Percentiles rank a stretch among this genome's conserved stretches.
Conservation (phyloP, 2,888 invertebrate genomes). For the Drosophila robusta region DNA sequence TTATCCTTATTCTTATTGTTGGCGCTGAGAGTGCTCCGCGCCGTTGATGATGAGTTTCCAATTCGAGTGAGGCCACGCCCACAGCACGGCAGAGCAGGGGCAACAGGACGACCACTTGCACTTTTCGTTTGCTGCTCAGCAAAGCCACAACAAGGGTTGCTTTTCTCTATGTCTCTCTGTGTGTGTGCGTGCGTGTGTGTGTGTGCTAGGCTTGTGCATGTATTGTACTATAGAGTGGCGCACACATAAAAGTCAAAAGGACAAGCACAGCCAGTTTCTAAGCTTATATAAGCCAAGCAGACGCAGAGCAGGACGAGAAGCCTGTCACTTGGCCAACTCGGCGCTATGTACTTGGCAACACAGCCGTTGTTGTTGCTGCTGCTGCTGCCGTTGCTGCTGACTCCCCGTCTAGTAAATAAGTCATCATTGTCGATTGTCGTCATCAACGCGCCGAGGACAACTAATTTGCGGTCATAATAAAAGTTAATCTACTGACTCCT, state of each 20-base stretch:
- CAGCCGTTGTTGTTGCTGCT: slow-evolving; percentile 28
- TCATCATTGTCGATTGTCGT: slow-evolving; percentile 80
- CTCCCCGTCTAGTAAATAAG: slow-evolving; percentile 72
- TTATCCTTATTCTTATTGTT: slow-evolving; percentile 70
- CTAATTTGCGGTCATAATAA: slow-evolving; percentile 84
- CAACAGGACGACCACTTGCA: slow-evolving; percentile 72
- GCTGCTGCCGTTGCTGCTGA: slow-evolving; percentile 31
- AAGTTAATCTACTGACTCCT: slow-evolving; percentile 82
- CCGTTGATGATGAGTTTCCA: slow-evolving; percentile 68
- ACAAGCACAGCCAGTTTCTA: slow-evolving; percentile 49
- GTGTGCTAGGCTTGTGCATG: slow-evolving; percentile 42
- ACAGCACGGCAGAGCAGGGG: slow-evolving; percentile 20
- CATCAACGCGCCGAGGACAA: slow-evolving; percentile 81
- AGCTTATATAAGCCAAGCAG: slow-evolving; percentile 38
- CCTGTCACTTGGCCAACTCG: slow-evolving; percentile 45
- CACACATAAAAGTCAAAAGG: slow-evolving; percentile 63
- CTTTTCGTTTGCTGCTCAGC: slow-evolving; percentile 69
- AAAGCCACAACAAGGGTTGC: slow-evolving; percentile 72
- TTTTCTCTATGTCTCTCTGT: slow-evolving; percentile 48
- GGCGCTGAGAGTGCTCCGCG: slow-evolving; percentile 51
- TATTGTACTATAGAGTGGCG: slow-evolving; percentile 58
- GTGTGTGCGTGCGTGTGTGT: slow-evolving; percentile 22
- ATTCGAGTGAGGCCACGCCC: slow-evolving; percentile 77
- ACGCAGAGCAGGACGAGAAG: slow-evolving; percentile 27
- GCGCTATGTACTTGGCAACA: slow-evolving; percentile 45